phyloP scores from a whole-genome alignment of 1,140 invertebrate species.

The Hycleus phaleratus region DNA sequence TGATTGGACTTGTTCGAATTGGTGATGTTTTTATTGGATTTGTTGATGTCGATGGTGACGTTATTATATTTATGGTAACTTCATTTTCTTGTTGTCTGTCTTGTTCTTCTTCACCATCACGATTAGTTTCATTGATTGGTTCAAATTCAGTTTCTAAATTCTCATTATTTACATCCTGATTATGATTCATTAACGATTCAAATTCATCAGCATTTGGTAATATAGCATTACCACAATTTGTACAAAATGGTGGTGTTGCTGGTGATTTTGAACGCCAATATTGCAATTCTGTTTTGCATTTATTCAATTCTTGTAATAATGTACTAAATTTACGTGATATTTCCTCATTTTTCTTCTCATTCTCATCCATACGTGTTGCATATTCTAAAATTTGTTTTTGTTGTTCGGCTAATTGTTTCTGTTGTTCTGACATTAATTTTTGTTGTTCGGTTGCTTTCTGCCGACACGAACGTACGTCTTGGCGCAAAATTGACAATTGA shows the following conservation, averaged over 20 bases:
- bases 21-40: not conserved
- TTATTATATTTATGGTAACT: not conserved
- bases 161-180: conserved; percentile 21
- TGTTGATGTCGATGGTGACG: not conserved
- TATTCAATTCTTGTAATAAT: conserved; percentile 79
- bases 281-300: conserved; percentile 82
- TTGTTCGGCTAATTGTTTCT: conserved; percentile 66
- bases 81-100: not conserved
- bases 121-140: not conserved
- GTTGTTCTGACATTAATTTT: conserved; percentile 68
- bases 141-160: not conserved
- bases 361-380: conserved; percentile 72
- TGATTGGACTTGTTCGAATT: not conserved
- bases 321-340: conserved; percentile 81
- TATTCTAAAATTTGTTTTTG: conserved; percentile 73
- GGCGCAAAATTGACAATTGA: conserved; percentile 64
- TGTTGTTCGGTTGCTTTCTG: conserved; percentile 73
- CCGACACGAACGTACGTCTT: conserved; percentile 68
- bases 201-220: conserved; percentile 50
- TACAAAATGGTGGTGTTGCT: conserved; percentile 54
- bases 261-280: conserved; percentile 83
- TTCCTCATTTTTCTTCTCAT: conserved; percentile 85
- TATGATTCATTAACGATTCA: conserved; percentile 53
- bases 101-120: not conserved
- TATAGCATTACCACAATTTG: conserved; percentile 50